These are phyloP conservation scores for Melanostoma scalare DNA, from an alignment of 2,888 invertebrate species.

Conservation along the genomic window DNA sequence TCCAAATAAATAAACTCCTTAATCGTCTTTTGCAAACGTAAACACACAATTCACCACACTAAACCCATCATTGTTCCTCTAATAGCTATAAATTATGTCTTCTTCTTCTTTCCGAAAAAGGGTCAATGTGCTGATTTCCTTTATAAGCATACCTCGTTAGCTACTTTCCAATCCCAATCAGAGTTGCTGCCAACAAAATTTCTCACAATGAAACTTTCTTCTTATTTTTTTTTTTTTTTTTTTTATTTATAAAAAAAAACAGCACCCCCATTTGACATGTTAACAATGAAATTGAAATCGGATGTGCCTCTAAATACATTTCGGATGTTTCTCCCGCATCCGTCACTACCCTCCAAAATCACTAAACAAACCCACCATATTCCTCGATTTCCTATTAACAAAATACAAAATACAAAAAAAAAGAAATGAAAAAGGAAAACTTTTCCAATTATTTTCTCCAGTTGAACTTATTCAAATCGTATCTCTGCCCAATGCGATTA, in stretches of 20 bases:
- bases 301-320: constrained; percentile 47
- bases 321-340: constrained; percentile 17
- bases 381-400: neutral
- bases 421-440: constrained; percentile 40
- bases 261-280: constrained; percentile 51
- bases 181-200: constrained; percentile 44
- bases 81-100: constrained; percentile 43
- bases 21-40: constrained; percentile 35
- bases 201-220: constrained; percentile 33
- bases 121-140: constrained; percentile 33
- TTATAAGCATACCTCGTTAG: neutral
- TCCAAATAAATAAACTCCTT: constrained; percentile 34
- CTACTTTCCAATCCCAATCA: constrained; percentile 36
- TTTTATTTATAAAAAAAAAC: neutral
- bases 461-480: constrained; percentile 65
- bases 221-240: neutral
- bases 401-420: constrained; percentile 8
- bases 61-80: constrained; percentile 10
- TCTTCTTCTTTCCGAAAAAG: constrained; percentile 6
- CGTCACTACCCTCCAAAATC: constrained; percentile 1
- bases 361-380: constrained; percentile 23
- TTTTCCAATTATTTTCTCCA: constrained; percentile 62
- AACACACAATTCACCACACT: constrained; percentile 13
- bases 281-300: constrained; percentile 44
- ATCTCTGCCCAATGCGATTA: constrained; percentile 42